Conservation (phyloP, 2,113 vertebrate species). For the Galemys pyrenaicus region DNA sequence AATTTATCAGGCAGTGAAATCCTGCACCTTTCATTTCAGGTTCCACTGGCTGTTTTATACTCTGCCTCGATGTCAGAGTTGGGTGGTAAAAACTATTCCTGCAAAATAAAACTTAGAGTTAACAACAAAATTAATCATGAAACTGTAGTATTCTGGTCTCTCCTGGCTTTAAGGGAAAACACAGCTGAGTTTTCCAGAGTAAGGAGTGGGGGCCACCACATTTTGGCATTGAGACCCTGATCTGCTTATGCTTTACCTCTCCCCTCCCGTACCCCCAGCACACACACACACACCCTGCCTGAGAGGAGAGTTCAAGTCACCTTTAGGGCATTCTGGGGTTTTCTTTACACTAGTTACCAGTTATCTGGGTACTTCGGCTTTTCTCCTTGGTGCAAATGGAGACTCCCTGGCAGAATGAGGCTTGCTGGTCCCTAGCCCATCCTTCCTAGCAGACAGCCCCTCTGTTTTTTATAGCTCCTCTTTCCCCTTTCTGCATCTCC, state of each 20-base stretch:
- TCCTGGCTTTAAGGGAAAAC: background rate
- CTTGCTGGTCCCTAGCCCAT: background rate
- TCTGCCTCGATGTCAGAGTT: background rate
- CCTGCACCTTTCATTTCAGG: background rate
- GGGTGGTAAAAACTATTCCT: background rate
- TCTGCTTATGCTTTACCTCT: background rate
- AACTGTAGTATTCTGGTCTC: background rate
- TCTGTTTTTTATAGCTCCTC: background rate
- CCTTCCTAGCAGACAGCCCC: too few species aligned
- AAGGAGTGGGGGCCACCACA: background rate
- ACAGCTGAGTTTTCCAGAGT: background rate
- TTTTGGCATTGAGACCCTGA: background rate
- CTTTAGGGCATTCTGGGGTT: background rate
- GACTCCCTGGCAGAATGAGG: background rate
- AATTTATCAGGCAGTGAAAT: background rate
- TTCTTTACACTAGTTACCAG: conserved; percentile 10
- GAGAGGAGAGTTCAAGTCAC: background rate
- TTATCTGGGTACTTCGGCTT: background rate
- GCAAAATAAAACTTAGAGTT: background rate
- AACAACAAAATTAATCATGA: background rate
- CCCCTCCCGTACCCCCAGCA: background rate
- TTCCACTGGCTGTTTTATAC: background rate
- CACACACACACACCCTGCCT: too few species aligned
- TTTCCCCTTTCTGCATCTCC: background rate
- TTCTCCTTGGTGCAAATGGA: background rate